Percentiles rank a stretch among this genome's conserved stretches.
Evolutionary conservation across 2,888 invertebrate species (phyloP).

Genomic region (Laspeyria flexula): DNA sequence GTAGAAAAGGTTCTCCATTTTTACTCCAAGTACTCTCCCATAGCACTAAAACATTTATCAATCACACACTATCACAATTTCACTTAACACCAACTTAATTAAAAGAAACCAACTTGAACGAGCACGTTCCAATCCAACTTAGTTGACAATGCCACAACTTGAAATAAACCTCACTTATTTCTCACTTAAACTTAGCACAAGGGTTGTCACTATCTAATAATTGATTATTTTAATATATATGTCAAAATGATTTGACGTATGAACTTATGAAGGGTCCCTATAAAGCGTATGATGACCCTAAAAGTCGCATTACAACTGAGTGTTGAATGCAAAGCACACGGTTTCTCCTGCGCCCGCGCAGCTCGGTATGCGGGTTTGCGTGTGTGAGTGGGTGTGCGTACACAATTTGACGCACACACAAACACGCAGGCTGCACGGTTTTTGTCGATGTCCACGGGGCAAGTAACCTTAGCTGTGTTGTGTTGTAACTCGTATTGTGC

Average conservation of each 20-base stretch:
- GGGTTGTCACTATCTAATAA: slow-evolving; percentile 18
- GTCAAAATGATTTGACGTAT: slow-evolving; percentile 59
- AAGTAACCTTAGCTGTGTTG: slow-evolving; percentile 70
- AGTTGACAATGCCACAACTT: slow-evolving; percentile 44
- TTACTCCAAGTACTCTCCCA: slow-evolving; percentile 56
- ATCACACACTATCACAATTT: slow-evolving; percentile 50
- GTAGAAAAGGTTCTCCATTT: slow-evolving; percentile 76
- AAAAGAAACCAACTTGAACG: slow-evolving; percentile 43
- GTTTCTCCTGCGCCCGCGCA: slow-evolving; percentile 77
- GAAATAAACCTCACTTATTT: slow-evolving; percentile 25
- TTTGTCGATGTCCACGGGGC: slow-evolving; percentile 86
- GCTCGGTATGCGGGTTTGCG: slow-evolving; percentile 71
- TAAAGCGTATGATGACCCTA: slow-evolving; percentile 83
- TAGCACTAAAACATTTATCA: slow-evolving; percentile 54
- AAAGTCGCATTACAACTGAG: slow-evolving; percentile 79
- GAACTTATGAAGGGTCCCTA: slow-evolving; percentile 53
- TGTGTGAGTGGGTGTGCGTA: slow-evolving; percentile 58
- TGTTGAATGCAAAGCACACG: slow-evolving; percentile 78
- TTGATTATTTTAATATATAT: slow-evolving; percentile 40
- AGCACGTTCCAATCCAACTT: slow-evolving; percentile 45
- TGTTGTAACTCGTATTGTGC: slow-evolving; percentile 60
- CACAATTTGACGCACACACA: slow-evolving; percentile 53
- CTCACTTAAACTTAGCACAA: slow-evolving; percentile 11
- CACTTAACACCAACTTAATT: slow-evolving; percentile 56
- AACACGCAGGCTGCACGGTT: slow-evolving; percentile 76